Base-by-base conservation (phyloP, 2,888 invertebrate species). In the Invenusta paracnida region DNA sequence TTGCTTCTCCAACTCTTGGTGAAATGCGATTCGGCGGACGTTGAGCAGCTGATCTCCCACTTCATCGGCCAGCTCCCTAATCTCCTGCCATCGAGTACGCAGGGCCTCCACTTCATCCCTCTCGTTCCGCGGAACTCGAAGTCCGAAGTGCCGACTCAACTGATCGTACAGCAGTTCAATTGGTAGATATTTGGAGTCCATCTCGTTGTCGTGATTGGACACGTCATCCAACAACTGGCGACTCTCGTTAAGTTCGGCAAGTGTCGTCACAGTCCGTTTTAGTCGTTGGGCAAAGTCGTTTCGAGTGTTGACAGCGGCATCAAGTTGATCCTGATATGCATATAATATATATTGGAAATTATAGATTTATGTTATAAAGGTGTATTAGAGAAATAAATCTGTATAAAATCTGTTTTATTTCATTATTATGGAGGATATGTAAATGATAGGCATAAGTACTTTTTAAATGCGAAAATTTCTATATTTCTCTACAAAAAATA, bases 1-100 rank as follows among this genome's bases (percentile, higher is more conserved):
- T 88, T 91, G 91, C 88, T 91, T 91, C 88, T 91, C 91, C 17
- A 91, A 89, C 87, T 91, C 91, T 87, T 91, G 91, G 87, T 91
- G 91, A 88, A 91, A 91, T 11, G 90, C 89, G 48, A 89, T 90
- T 67, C 91, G 87, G 81, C 89, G 89, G 85, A 91, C 91, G 87
- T 90, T 91, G 30, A 91, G 88, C 17, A 91, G 89, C n/a, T 89
- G 88, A 28, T 90, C 88, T 81, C 90, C 86, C 27, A 91, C 91
- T 31, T 89, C 88, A 29, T 91, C 91, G 0, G 91, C 91, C 85
- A 91, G 88, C 81, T 90, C 89, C 87, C 91, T 89, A 82, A 91
- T 87, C 84, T 90, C 89, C 84, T 89, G 88, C 91, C 91, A 91
- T 83, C 89, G 89, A 31, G 89, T 90, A 30, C 91, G 87, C 81